These are phyloP conservation scores for Anastrepha obliqua DNA, from an alignment of 1,140 invertebrate genomes.

Conservation along the genomic window DNA sequence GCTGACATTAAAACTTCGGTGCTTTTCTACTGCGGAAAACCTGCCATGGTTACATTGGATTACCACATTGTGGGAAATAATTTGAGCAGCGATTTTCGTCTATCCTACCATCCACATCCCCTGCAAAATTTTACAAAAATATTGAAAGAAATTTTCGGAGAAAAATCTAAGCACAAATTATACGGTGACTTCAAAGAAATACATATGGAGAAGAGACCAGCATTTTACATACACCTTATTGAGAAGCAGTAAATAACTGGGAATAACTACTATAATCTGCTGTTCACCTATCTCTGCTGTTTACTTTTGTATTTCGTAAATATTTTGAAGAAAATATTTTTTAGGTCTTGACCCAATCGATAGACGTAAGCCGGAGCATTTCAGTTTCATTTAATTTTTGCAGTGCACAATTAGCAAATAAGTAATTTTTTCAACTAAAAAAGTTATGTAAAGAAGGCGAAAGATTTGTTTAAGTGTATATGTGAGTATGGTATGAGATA, in stretches of 20 bases:
- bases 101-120: constrained; percentile 90
- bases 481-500: too few relatives aligned
- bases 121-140: constrained; percentile 83
- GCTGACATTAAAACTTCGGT: constrained; percentile 89
- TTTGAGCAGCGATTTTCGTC: constrained; percentile 83
- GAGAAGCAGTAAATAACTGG: constrained; percentile 69
- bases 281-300: too few relatives aligned
- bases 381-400: too few relatives aligned
- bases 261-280: too few relatives aligned
- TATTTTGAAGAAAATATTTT: too few relatives aligned
- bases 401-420: too few relatives aligned
- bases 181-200: constrained; percentile 88
- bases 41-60: constrained; percentile 85
- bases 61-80: constrained; percentile 81
- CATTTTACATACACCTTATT: constrained; percentile 90
- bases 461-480: too few relatives aligned
- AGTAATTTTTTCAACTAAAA: too few relatives aligned
- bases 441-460: too few relatives aligned
- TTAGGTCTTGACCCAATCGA: too few relatives aligned
- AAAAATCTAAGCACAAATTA: constrained; percentile 80
- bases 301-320: too few relatives aligned
- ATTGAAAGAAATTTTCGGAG: constrained; percentile 83
- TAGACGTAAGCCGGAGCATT: too few relatives aligned
- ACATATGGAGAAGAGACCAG: constrained; percentile 79
- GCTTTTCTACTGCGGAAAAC: constrained; percentile 83